Conservation (phyloP, 2,113 vertebrate species). For the Odocoileus virginianus region DNA sequence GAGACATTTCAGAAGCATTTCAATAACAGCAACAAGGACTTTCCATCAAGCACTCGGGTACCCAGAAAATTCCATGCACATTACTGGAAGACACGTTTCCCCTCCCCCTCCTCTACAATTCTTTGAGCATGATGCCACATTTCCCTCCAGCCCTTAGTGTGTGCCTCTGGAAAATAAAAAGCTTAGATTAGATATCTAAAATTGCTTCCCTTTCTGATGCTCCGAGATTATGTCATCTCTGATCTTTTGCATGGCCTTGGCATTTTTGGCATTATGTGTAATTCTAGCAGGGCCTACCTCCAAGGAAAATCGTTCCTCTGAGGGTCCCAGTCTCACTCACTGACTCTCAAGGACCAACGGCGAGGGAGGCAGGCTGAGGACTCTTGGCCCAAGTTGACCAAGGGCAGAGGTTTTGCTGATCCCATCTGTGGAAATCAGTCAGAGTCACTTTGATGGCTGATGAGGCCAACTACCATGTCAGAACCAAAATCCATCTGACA, state of each 20-base stretch:
- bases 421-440: neutral
- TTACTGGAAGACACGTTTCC: neutral
- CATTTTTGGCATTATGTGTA: neutral
- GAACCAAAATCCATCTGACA: constrained; percentile 19
- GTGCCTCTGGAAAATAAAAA: neutral
- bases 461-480: neutral
- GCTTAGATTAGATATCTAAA: neutral
- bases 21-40: neutral
- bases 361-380: neutral
- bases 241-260: neutral
- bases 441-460: neutral
- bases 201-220: neutral
- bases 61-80: neutral
- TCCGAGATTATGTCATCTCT: neutral
- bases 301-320: neutral
- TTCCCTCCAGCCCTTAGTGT: neutral
- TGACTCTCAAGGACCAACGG: neutral
- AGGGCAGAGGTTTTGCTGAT: constrained; percentile 7
- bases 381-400: neutral
- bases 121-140: neutral
- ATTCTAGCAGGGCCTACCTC: constrained; percentile 5
- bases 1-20: neutral
- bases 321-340: neutral
- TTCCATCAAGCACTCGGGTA: neutral
- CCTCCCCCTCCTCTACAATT: neutral